Evolutionary conservation across 1,140 invertebrate species (phyloP), one percentile per base, ranked within the genome.

Genomic region (Cataglyphis hispanica): DNA sequence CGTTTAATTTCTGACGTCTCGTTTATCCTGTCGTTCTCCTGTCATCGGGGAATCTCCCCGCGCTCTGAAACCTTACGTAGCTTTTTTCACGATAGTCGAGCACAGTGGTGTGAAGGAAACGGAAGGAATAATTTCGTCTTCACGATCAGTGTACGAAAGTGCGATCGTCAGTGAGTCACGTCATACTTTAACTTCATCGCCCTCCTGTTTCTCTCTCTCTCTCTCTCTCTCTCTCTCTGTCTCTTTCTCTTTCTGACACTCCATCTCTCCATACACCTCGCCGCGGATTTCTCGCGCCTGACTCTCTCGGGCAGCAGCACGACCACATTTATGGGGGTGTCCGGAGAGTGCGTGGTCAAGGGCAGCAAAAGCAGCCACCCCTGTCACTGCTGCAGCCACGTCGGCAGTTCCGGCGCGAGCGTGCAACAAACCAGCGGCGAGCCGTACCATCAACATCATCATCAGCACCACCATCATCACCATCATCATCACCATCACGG

Each of bases 241-340:
- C 25, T 1, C 56, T 34, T 5, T 43, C 37, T 31, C 46, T 16
- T 16, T 37, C 7, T 19, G 2, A 63, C 34, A 11, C 10, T 50
- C 43, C 1, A 1, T 53, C 11, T 64, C 10, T 31, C 25, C 3
- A 25, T 31, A 64, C 78, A 50, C 34, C 61, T 67, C 69, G 25
- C 19, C 67, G 37, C 53, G 53, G 19, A 2, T 61, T 74, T 46
- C n/a, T 83, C 78, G 78, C 67, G 53, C 5, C 78, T 58, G 66
- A 72, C 34, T 46, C 76, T 58, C 74, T 63, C 88, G 86, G 70
- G 31, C 81, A 89, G 89, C 86, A 87, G 75, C 75, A 90, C 89
- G 88, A 89, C 91, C 72, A 90, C 87, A 91, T 94, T 92, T 87
- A 95, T 95, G 95, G 95, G 95, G 92, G 94, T 95, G 89, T 94